Conservation (phyloP, 2,113 vertebrate genomes). For the Sylvilagus bachmani region DNA sequence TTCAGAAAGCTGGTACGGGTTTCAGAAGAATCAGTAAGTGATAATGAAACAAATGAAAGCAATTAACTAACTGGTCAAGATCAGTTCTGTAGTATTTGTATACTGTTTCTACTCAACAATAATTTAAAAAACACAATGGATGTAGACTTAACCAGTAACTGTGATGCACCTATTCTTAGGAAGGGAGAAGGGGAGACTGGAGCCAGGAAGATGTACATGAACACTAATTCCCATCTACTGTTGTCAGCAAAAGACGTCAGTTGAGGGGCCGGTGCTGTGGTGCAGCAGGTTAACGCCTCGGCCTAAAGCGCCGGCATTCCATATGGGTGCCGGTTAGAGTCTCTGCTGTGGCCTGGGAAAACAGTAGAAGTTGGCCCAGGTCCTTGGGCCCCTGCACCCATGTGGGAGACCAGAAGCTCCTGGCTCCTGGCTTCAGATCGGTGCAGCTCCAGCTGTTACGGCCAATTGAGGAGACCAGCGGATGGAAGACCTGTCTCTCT, state of each 20-base stretch:
- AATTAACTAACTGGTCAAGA: neutral
- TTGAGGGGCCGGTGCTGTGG: neutral
- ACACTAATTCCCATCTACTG: neutral
- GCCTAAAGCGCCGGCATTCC: no score
- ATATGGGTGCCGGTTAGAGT: no score
- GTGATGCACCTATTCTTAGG: neutral
- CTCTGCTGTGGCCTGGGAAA: no score
- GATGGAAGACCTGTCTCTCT: no score
- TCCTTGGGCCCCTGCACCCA: no score
- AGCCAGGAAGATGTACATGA: neutral
- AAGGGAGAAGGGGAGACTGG: neutral
- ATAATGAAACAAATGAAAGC: constrained; percentile 9
- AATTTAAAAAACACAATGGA: neutral
- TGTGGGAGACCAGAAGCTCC: no score
- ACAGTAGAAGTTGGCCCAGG: no score
- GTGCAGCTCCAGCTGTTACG: no score
- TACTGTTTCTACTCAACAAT: neutral
- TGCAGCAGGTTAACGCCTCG: no score
- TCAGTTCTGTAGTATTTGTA: neutral
- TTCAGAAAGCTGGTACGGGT: neutral
- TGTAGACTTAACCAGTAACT: neutral
- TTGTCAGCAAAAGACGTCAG: neutral
- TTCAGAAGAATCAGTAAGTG: neutral
- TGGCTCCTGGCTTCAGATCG: no score
- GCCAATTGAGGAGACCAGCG: no score